A percentile compares a stretch with the other conserved stretches of the same genome.
These are phyloP conservation scores for Enteromius trimaculatus DNA, from an alignment of 2,797 vertebrate genomes.

Conservation along the genomic window DNA sequence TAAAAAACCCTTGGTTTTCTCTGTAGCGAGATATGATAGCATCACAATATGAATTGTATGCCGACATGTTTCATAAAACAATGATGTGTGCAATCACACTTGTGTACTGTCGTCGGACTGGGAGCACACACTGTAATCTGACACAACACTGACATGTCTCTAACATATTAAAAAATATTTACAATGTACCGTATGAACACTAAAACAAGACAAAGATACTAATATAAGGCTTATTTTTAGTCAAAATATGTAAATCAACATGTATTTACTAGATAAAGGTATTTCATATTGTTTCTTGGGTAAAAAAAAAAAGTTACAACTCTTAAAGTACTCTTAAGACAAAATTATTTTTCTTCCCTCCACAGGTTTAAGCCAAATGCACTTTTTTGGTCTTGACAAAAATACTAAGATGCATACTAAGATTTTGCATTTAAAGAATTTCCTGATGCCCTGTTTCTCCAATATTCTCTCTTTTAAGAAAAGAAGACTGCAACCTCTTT, in stretches of 20 bases:
- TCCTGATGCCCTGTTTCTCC: neutral
- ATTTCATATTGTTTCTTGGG: too few relatives aligned
- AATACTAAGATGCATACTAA: too few relatives aligned
- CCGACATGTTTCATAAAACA: neutral
- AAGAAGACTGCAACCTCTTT: neutral
- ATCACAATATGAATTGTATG: neutral
- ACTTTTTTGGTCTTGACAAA: too few relatives aligned
- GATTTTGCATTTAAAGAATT: neutral
- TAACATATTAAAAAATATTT: neutral
- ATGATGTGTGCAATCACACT: neutral
- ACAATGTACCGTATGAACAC: neutral
- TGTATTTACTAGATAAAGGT: too few relatives aligned
- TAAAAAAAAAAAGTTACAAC: too few relatives aligned
- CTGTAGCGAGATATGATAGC: neutral
- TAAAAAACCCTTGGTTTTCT: neutral
- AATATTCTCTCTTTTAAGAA: neutral
- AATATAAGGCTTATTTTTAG: too few relatives aligned
- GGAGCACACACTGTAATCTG: neutral
- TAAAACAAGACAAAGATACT: too few relatives aligned
- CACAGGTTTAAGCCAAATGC: too few relatives aligned
- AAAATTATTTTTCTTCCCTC: too few relatives aligned
- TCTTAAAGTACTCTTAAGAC: too few relatives aligned
- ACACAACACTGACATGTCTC: neutral
- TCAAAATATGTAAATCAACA: too few relatives aligned
- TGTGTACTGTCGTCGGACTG: neutral